Conservation (phyloP, 2,888 invertebrate species). For the Eupithecia subfuscata region DNA sequence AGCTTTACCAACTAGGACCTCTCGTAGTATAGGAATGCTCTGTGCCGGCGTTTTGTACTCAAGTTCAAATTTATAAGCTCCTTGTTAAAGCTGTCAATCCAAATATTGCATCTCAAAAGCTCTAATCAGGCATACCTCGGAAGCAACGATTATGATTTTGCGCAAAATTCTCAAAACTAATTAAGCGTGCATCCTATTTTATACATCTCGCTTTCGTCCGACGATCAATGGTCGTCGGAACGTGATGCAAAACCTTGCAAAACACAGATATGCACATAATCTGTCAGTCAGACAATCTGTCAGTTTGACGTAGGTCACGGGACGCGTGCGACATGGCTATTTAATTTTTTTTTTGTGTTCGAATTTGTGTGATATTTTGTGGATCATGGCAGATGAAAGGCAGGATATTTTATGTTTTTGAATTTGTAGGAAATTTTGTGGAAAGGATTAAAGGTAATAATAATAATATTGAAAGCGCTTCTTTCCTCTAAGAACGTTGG, state of each 20-base stretch:
- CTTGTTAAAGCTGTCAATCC: slow-evolving; percentile 18
- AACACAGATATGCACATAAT: slow-evolving; percentile 74
- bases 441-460: no score
- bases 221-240: slow-evolving; percentile 43
- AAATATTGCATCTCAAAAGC: background rate
- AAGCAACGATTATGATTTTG: slow-evolving; percentile 25
- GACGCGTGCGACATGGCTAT: slow-evolving; percentile 74
- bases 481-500: no score
- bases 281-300: slow-evolving; percentile 74
- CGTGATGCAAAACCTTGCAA: slow-evolving; percentile 67
- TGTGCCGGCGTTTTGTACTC: background rate
- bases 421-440: no score
- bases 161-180: slow-evolving; percentile 23
- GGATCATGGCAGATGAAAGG: background rate
- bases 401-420: no score
- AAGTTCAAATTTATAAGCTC: background rate
- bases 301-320: slow-evolving; percentile 81
- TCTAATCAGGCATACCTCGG: slow-evolving; percentile 23
- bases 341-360: slow-evolving; percentile 50
- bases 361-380: slow-evolving; percentile 8
- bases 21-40: background rate
- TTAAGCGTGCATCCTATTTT: slow-evolving; percentile 36
- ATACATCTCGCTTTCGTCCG: slow-evolving; percentile 19
- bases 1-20: no score
- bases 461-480: no score